Percentiles rank a stretch among this genome's conserved stretches.
These are phyloP conservation scores for Linepithema humile DNA, from an alignment of 1,140 invertebrate genomes.

Conservation along the genomic window DNA sequence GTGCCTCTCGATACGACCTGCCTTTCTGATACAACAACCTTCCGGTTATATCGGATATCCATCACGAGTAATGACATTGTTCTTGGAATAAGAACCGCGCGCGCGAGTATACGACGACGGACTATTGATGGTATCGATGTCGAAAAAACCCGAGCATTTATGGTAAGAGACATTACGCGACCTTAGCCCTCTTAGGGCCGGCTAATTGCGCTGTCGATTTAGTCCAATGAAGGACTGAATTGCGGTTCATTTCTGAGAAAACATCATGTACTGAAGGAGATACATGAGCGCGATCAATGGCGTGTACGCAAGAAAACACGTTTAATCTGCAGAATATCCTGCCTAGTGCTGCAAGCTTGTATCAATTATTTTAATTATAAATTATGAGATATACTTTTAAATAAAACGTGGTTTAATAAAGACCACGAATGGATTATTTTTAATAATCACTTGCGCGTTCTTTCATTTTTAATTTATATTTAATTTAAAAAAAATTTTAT, in stretches of 20 bases:
- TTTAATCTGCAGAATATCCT: neutral
- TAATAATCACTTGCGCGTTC: too few relatives aligned
- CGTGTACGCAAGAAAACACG: neutral
- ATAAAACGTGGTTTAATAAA: too few relatives aligned
- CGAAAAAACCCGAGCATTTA: conserved; percentile 6
- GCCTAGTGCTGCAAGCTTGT: neutral
- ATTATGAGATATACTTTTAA: too few relatives aligned
- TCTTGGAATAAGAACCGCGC: neutral
- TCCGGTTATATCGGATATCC: neutral
- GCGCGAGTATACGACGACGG: neutral
- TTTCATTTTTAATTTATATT: too few relatives aligned
- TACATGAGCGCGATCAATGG: neutral
- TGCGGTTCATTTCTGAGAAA: conserved; percentile 29
- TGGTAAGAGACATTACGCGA: neutral
- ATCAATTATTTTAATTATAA: too few relatives aligned
- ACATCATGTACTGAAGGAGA: conserved; percentile 15
- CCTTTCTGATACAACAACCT: neutral
- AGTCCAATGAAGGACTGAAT: conserved; percentile 21
- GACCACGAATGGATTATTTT: too few relatives aligned
- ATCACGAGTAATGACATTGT: neutral
- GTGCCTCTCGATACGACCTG: neutral
- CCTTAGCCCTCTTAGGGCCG: conserved; percentile 7
- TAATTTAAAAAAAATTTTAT: too few relatives aligned
- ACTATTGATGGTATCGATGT: neutral
- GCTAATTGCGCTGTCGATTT: conserved; percentile 37